Evolutionary conservation across 2,888 invertebrate species (phyloP), one percentile per base, ranked within the genome.

Genomic region (Trypoxylon attenuatum): DNA sequence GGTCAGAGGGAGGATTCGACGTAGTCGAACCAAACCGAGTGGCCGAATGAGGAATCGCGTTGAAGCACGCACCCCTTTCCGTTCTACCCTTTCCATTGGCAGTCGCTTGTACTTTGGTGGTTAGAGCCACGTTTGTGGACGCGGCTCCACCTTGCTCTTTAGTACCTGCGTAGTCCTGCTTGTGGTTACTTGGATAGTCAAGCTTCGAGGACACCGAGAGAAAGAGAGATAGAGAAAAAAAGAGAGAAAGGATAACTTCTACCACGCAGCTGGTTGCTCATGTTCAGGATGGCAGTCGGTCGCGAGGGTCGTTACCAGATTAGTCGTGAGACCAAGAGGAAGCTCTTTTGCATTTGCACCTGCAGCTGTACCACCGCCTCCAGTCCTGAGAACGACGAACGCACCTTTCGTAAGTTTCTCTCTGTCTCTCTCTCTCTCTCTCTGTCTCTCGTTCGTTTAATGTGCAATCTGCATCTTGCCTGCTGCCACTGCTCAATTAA

Each of bases 381-480:
- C 2, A 65, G 59, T 10, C 59, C 57, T 4, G 72, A 72, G 16
- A 47, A 45, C 43, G 73, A 62, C 29, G 51, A 59, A 6, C 39
- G 51, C 39, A 72, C 62, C n/a, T n/a, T n/a, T 59, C 57, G 73
- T 69, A 59, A 72, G 68, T 72, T 49, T 16, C 29, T 13, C 10
- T 4, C n/a, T 3, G n/a, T 13, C 41, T 19, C 41, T 41, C 5
- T 15, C 19, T 41, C 19, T 15, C 16, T 16, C 10, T 16, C 41
- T 15, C 41, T 8, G 41, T 18, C 10, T 16, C 19, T 41, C 10
- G 41, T 8, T 13, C 41, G 41, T 6, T 6, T 6, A 6, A 27
- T 27, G 5, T 15, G 18, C 18, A 15, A 1, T 13, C 41, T 15
- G 16, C 41, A 19, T 15, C 19, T n/a, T 41, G 16, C 41, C 15